Evolutionary conservation across 1,140 invertebrate species (phyloP).

Genomic region (Drosophila lini): DNA sequence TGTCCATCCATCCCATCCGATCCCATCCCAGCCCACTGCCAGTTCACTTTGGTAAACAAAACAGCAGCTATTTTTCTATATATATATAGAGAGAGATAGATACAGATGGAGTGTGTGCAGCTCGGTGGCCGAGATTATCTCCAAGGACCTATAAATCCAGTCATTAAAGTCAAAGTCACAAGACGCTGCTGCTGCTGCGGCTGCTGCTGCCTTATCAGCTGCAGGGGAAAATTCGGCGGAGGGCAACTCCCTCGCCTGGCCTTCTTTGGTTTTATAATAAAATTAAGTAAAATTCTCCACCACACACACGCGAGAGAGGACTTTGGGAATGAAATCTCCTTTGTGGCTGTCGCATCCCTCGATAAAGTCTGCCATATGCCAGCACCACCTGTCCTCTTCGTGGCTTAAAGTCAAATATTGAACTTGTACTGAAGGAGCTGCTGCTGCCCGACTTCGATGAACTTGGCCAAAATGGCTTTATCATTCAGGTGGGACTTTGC

Average conservation of each 20-base stretch:
- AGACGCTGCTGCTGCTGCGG: slow-evolving; percentile 62
- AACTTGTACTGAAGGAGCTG: slow-evolving; percentile 5
- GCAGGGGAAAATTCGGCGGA: slow-evolving; percentile 32
- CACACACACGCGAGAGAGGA: neutral
- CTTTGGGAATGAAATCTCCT: slow-evolving; percentile 16
- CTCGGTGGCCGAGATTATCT: slow-evolving; percentile 79
- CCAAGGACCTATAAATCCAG: slow-evolving; percentile 84
- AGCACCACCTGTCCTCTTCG: slow-evolving; percentile 18
- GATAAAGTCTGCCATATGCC: slow-evolving; percentile 36
- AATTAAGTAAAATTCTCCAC: slow-evolving; percentile 68
- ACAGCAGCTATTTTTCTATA: slow-evolving; percentile 52
- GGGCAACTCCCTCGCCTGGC: slow-evolving; percentile 10
- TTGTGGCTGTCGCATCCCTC: slow-evolving; percentile 21
- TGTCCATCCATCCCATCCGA: slow-evolving; percentile 25
- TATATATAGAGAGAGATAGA: neutral
- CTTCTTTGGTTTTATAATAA: slow-evolving; percentile 69
- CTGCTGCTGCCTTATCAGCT: slow-evolving; percentile 75
- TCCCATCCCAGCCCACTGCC: neutral
- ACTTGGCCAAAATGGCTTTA: slow-evolving; percentile 26
- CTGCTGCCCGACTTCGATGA: neutral
- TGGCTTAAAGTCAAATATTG: slow-evolving; percentile 40
- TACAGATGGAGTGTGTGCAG: slow-evolving; percentile 33
- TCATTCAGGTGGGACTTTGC: neutral
- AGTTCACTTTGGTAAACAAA: slow-evolving; percentile 65
- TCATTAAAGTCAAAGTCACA: slow-evolving; percentile 85